Base-by-base conservation (phyloP, 2,113 vertebrate species). In the Butorides virescens region DNA sequence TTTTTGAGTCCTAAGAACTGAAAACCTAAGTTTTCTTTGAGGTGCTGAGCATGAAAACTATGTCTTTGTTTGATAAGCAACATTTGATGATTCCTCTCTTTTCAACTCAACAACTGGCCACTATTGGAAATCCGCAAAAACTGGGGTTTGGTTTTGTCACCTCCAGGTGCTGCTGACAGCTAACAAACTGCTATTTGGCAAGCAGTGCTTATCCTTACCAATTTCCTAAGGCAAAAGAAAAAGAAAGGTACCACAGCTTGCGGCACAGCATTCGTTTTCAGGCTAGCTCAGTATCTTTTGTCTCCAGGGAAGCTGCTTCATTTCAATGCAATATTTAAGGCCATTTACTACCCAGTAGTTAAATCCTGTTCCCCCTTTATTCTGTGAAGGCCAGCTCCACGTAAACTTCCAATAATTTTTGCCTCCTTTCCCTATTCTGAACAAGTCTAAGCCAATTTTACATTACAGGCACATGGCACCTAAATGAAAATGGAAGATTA, bases 1-100 rank as follows among this genome's bases (percentile, higher is more conserved):
- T 65, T 88, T 88, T 68, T 80, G 30, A 94, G 49, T 83, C 86
- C 66, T 85, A 91, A 94, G 95, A 97, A 97, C 80, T 89, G 78
- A 97, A 97, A 95, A 93, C 23, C 71, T 77, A 82, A 94, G 92
- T 92, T 95, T 97, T 96, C 97, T 97, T 97, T 97, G 95, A 97
- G 94, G 77, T 95, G 46, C 25, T 96, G 95, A 98, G 91, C 75
- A 79, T 93, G 87, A 97, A 95, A 97, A 98, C 92, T 71, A 55
- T 88, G 74, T 92, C 92, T 97, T 97, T 98, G 90, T 97, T 97
- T 97, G 96, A 96, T 97, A 97, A 97, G 96, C 67, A 97, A 87
- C 81, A 85, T 97, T 92, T 97, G 93, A 98, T 92, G 85, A 88
- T 95, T 93, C 65, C 13, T 97, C 9, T 94, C 62, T 93, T 97